Evolutionary conservation across 1,140 invertebrate species (phyloP).

Genomic region (Orussus abietinus): DNA sequence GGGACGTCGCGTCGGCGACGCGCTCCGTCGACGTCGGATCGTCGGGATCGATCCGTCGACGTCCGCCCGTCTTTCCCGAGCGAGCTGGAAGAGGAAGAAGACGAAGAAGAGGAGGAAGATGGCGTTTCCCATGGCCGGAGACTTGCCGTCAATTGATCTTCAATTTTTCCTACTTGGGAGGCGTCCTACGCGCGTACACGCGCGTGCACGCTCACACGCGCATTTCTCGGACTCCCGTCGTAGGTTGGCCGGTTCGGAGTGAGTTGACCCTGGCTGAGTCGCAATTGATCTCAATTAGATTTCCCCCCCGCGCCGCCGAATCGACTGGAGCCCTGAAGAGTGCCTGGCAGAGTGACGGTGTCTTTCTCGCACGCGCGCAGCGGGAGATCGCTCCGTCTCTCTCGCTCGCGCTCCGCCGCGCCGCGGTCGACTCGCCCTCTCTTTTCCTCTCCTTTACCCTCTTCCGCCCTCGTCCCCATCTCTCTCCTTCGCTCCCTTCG

Average conservation of each 20-base stretch:
- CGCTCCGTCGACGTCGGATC: too few relatives aligned
- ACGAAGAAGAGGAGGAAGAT: slow-evolving; percentile 5
- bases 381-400: too few relatives aligned
- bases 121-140: slow-evolving; percentile 9
- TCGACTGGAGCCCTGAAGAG: not conserved
- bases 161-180: slow-evolving; percentile 29
- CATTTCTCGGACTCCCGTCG: slow-evolving; percentile 6
- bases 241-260: slow-evolving; percentile 22
- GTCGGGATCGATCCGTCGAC: too few relatives aligned
- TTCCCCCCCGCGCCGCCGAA: slow-evolving; percentile 12
- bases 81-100: too few relatives aligned
- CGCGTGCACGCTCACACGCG: slow-evolving; percentile 17
- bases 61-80: too few relatives aligned
- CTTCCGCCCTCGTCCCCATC: not conserved
- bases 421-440: too few relatives aligned
- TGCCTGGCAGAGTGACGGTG: not conserved
- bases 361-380: too few relatives aligned
- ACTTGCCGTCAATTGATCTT: slow-evolving; percentile 26
- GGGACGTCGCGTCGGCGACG: too few relatives aligned
- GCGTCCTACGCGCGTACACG: slow-evolving; percentile 21
- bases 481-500: not conserved
- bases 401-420: too few relatives aligned
- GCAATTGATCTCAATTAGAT: slow-evolving; percentile 50
- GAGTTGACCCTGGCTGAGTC: slow-evolving; percentile 42
- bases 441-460: slow-evolving; percentile 2